These are phyloP conservation scores for Uropetala carovei DNA, from an alignment of 2,888 invertebrate species.

Conservation along the genomic window DNA sequence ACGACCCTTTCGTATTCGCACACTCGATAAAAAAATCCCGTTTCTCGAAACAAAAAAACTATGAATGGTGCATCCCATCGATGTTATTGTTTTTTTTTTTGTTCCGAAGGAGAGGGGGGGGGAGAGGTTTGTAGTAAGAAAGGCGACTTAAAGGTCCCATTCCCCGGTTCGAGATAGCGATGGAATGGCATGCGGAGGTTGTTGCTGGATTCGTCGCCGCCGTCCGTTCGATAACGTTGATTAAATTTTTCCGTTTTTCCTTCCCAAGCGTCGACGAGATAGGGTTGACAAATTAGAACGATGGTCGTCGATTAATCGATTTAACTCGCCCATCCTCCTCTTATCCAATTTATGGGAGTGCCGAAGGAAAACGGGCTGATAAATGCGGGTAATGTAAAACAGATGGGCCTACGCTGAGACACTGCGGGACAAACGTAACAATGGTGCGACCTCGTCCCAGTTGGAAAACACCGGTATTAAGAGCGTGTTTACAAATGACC, in stretches of 20 bases:
- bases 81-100: not conserved
- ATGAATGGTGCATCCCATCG: not conserved
- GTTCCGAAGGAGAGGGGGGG: not conserved
- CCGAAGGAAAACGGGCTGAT: not conserved
- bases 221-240: constrained; percentile 20
- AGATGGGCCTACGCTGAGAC: not conserved
- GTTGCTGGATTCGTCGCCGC: not conserved
- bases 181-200: not conserved
- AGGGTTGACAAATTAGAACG: not conserved
- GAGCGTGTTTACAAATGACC: too few relatives aligned
- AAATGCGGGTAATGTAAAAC: constrained; percentile 1
- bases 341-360: constrained; percentile 11
- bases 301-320: not conserved
- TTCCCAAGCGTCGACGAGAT: not conserved
- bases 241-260: constrained; percentile 28
- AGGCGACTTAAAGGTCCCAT: not conserved
- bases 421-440: not conserved
- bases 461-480: not conserved
- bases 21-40: too few relatives aligned
- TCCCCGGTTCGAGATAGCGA: not conserved
- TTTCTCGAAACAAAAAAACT: not conserved
- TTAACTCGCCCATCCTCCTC: not conserved
- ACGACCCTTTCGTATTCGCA: not conserved
- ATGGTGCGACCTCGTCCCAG: not conserved
- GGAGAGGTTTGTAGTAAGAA: not conserved